phyloP scores from a whole-genome alignment of 30 jellyfish, hydroid and myxozoan species.

The Aurelia aurita region DNA sequence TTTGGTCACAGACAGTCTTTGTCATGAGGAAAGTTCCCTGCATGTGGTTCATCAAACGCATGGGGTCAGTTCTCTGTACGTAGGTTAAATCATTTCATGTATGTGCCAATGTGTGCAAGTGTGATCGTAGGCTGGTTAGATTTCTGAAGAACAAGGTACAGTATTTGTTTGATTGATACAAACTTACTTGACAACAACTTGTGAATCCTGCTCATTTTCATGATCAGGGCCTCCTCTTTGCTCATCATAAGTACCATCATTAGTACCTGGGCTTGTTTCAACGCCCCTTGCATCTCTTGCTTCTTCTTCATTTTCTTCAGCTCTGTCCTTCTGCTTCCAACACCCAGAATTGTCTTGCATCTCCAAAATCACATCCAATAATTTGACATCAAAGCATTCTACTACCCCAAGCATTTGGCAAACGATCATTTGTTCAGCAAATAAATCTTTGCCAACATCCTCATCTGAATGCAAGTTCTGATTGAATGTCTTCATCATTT shows the following conservation, averaged over 20 bases:
- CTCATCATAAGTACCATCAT: not conserved
- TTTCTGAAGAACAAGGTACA: too few relatives aligned
- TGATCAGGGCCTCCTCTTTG: not conserved
- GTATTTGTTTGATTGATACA: too few relatives aligned
- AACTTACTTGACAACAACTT: conserved; percentile 4
- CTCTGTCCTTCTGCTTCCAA: conserved; percentile 54
- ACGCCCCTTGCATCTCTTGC: not conserved
- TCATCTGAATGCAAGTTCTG: conserved; percentile 11
- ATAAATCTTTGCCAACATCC: conserved; percentile 51
- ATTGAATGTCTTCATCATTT: conserved; percentile 20
- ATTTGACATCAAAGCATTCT: conserved; percentile 50
- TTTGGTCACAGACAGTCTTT: too few relatives aligned
- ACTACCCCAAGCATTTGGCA: conserved; percentile 75
- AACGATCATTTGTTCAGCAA: conserved; percentile 64
- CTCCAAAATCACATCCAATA: conserved; percentile 15
- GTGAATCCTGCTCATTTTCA: not conserved
- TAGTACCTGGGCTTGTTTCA: not conserved
- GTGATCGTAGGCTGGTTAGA: too few relatives aligned
- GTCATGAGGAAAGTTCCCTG: too few relatives aligned
- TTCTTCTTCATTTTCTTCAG: conserved; percentile 24
- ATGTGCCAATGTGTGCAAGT: too few relatives aligned
- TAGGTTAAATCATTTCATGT: too few relatives aligned
- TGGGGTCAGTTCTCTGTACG: too few relatives aligned
- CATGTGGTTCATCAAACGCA: too few relatives aligned
- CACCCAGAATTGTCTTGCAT: conserved; percentile 68